Evolutionary conservation across 2,113 vertebrate genomes (phyloP).

Genomic region (Geococcyx californianus): DNA sequence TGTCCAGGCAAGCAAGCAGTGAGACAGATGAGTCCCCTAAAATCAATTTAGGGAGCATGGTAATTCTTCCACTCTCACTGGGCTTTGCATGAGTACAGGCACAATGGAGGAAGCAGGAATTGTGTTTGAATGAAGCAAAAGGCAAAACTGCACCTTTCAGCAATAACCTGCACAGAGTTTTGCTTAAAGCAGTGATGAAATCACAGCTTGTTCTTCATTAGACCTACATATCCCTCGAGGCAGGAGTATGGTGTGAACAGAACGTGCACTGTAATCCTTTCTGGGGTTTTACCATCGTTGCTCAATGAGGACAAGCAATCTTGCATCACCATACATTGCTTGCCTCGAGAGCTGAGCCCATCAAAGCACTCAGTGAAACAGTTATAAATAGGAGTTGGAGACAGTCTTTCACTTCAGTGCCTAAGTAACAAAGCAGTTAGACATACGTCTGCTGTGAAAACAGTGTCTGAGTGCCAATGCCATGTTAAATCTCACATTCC

Average conservation of each 20-base stretch:
- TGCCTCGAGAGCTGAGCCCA: background rate
- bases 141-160: background rate
- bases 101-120: background rate
- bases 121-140: background rate
- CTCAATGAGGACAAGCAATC: background rate
- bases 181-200: background rate
- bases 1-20: background rate
- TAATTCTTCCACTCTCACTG: background rate
- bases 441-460: background rate
- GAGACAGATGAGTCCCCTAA: background rate
- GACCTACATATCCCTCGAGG: background rate
- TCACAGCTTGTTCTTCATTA: background rate
- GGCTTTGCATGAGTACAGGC: background rate
- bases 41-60: accelerated
- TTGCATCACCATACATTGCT: background rate
- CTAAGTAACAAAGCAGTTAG: background rate
- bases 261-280: background rate
- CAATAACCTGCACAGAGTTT: background rate
- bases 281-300: background rate
- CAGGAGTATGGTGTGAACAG: background rate
- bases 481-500: background rate
- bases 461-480: background rate
- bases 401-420: background rate
- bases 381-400: background rate
- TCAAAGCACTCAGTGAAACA: background rate